Evolutionary conservation across 1,140 invertebrate genomes (phyloP).

Genomic region (Drosophila asahinai): DNA sequence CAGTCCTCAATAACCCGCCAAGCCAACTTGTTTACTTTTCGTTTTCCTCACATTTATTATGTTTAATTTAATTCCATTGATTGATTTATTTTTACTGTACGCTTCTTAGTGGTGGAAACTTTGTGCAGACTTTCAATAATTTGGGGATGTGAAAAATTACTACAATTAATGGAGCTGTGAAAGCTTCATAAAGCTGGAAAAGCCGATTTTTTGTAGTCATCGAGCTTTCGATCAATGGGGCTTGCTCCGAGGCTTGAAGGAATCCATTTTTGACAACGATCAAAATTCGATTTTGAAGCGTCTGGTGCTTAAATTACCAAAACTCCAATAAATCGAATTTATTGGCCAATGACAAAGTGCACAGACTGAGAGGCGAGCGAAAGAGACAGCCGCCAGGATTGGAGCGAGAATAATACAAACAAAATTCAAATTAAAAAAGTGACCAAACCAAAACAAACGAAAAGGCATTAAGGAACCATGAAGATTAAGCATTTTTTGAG

Average conservation of each 20-base stretch:
- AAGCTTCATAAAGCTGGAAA: conserved; percentile 39
- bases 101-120: conserved; percentile 63
- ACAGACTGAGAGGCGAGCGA: conserved; percentile 9
- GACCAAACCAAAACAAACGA: conserved; percentile 54
- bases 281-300: conserved; percentile 30
- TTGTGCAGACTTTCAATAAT: conserved; percentile 38
- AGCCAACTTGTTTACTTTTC: conserved; percentile 71
- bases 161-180: conserved; percentile 61
- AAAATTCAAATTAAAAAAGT: conserved; percentile 68
- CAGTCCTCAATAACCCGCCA: conserved; percentile 9
- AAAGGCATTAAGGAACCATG: conserved; percentile 59
- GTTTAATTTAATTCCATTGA: conserved; percentile 75
- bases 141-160: conserved; percentile 55
- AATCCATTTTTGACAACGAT: conserved; percentile 56
- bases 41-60: conserved; percentile 50
- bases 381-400: background rate
- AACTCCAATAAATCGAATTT: conserved; percentile 72
- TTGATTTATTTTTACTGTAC: conserved; percentile 80
- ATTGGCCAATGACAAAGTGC: conserved; percentile 73
- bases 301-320: conserved; percentile 50
- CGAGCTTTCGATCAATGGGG: too few species aligned
- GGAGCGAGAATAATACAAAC: conserved; percentile 45
- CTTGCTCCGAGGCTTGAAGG: conserved; percentile 34
- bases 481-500: conserved; percentile 24
- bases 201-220: too few species aligned